Evolutionary conservation across 2,797 vertebrate genomes (phyloP).

Genomic region (Gymnoscopelus braueri): DNA sequence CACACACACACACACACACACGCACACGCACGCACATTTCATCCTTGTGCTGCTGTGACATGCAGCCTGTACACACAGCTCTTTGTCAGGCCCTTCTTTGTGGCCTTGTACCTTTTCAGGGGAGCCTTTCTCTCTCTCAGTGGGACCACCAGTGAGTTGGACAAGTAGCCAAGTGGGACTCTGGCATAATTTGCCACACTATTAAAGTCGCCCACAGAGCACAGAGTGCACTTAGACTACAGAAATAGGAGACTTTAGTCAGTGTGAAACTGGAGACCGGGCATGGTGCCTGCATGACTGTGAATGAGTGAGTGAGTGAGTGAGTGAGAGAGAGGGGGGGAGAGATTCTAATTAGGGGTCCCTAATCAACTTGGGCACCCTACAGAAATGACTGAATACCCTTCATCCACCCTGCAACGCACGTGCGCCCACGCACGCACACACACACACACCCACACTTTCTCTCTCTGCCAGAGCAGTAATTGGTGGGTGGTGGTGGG

Average conservation of each 20-base stretch:
- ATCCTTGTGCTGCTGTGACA: slow-evolving; percentile 56
- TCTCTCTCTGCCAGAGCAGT: slow-evolving; percentile 26
- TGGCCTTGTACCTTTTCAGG: slow-evolving; percentile 76
- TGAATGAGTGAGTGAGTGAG: slow-evolving; percentile 3
- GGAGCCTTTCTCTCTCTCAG: slow-evolving; percentile 72
- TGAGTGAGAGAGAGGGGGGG: slow-evolving; percentile 12
- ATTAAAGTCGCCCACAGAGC: slow-evolving; percentile 61
- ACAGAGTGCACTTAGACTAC: slow-evolving; percentile 65
- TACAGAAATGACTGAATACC: slow-evolving; percentile 48
- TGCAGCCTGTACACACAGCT: slow-evolving; percentile 64
- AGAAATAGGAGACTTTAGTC: slow-evolving; percentile 59
- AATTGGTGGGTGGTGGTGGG: slow-evolving; percentile 43
- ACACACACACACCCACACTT: slow-evolving; percentile 7
- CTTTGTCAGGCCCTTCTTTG: slow-evolving; percentile 71
- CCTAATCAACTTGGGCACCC: slow-evolving; percentile 66
- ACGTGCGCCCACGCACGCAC: slow-evolving; percentile 16
- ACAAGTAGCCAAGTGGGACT: slow-evolving; percentile 68
- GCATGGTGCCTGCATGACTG: slow-evolving; percentile 53
- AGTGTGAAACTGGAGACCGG: slow-evolving; percentile 60
- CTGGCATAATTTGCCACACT: slow-evolving; percentile 75
- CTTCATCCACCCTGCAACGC: slow-evolving; percentile 20
- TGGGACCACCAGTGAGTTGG: slow-evolving; percentile 76
- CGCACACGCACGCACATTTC: slow-evolving; percentile 21
- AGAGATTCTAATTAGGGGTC: slow-evolving; percentile 66
- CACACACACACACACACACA: slow-evolving; percentile 29